These are phyloP conservation scores for Empidonax alnorum DNA, from an alignment of 2,113 vertebrate species.

Conservation along the genomic window DNA sequence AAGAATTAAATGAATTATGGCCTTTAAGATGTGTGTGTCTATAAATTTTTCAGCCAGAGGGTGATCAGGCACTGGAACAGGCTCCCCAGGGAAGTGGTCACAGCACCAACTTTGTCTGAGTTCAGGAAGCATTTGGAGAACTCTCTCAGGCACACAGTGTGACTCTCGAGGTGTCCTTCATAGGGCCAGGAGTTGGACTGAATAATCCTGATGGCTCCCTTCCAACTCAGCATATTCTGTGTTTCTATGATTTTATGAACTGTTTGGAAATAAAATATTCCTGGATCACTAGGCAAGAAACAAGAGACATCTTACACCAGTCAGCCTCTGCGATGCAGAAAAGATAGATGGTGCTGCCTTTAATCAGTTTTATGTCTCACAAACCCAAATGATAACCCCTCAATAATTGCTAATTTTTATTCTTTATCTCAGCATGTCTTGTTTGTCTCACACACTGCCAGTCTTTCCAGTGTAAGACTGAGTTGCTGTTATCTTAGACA, in stretches of 20 bases:
- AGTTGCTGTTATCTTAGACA: background rate
- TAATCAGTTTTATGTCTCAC: background rate
- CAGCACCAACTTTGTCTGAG: background rate
- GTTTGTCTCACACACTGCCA: background rate
- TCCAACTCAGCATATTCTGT: background rate
- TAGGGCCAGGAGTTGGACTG: background rate
- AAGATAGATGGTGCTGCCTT: background rate
- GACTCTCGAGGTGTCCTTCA: background rate
- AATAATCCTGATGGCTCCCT: background rate
- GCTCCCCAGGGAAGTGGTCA: background rate
- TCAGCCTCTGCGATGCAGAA: background rate
- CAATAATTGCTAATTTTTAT: slow-evolving; percentile 5
- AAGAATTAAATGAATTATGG: background rate
- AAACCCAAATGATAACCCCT: background rate
- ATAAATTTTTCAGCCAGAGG: background rate
- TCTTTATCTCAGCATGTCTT: background rate
- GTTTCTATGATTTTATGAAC: background rate
- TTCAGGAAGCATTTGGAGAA: background rate
- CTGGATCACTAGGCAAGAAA: background rate
- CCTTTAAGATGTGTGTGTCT: background rate
- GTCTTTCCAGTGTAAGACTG: background rate
- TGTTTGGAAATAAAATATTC: background rate
- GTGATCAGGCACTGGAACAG: background rate
- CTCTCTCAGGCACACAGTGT: background rate
- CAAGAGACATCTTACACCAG: background rate